Base-by-base conservation (phyloP, 1,140 invertebrate species). In the Pachypsylla venusta region DNA sequence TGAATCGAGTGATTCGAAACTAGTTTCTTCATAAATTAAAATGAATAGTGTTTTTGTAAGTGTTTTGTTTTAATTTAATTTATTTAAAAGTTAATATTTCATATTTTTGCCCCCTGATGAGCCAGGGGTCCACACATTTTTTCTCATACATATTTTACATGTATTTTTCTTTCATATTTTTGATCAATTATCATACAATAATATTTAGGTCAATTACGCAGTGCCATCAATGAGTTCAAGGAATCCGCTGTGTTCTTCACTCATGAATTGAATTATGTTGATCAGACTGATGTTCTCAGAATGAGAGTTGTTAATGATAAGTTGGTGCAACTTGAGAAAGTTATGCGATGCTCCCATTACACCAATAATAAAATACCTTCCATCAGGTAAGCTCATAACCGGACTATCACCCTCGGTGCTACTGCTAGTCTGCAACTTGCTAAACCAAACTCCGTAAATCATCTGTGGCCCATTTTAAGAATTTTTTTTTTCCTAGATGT, bases 301-400 rank as follows among this genome's bases (percentile, higher is more conserved):
- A 26, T 57, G 55, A 26, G 55, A 10, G 55, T 57, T 7, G 55
- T 28, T 20, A 57, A 57, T 30, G 55, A 57, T 30, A 26, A 57
- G 30, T 20, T 57, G 25, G 55, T 57, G 25, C 25, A 30, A 20
- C 26, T 57, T 5, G 55, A 57, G 30, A 57, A 57, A 57, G 25
- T 28, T 10, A 27, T 57, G 55, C 28, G 25, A 20, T 57, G 55
- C n/a, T 26, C 14, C 16, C 55, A 48, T 19, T 48, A 48, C n/a
- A 5, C 7, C 7, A n/a, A n/a, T 22, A 48, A 48, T n/a, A 35
- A 35, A 35, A 48, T 48, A 10, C n/a, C n/a, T n/a, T 48, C 42
- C 4, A 48, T 48, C 4, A 48, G 42, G 42, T 48, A 48, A 35
- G n/a, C 7, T 10, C 7, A 35, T 10, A 35, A 10, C n/a, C 30